These are phyloP conservation scores for Tachuris rubrigastra DNA, from an alignment of 2,113 vertebrate genomes.

Conservation along the genomic window DNA sequence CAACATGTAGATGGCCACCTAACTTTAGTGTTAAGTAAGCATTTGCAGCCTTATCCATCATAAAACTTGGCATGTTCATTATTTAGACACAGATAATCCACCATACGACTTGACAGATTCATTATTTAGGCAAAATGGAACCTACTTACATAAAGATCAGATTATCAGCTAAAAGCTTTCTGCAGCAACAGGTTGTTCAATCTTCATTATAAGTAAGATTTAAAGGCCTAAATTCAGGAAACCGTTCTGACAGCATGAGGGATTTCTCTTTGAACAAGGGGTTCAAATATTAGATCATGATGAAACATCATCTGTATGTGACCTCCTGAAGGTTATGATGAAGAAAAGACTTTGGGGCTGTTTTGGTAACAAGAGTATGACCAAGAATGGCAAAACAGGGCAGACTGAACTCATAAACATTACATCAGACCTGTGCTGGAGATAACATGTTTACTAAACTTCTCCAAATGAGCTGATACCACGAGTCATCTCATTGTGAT, in stretches of 20 bases:
- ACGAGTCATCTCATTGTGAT: slow-evolving; percentile 50
- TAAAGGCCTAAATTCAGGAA: not conserved
- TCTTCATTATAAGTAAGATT: not conserved
- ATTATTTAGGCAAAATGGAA: not conserved
- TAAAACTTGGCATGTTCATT: accelerated
- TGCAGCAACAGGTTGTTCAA: not conserved
- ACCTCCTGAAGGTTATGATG: slow-evolving; percentile 7
- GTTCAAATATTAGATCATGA: not conserved
- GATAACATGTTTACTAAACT: slow-evolving; percentile 79
- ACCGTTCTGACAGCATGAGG: not conserved
- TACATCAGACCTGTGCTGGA: slow-evolving; percentile 59
- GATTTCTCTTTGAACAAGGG: not conserved
- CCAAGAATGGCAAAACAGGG: slow-evolving; percentile 1
- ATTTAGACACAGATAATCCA: not conserved
- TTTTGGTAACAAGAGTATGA: slow-evolving; percentile 55
- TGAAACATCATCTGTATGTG: not conserved
- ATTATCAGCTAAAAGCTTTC: not conserved
- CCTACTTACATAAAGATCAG: not conserved
- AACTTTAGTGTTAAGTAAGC: not conserved
- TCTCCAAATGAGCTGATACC: slow-evolving; percentile 51
- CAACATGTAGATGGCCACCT: not conserved
- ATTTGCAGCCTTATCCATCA: not conserved
- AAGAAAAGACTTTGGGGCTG: not conserved
- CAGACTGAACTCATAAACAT: slow-evolving; percentile 70
- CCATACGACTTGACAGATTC: not conserved